Evolutionary conservation across 2,888 invertebrate species (phyloP), one percentile per base, ranked within the genome.

Genomic region (Beris morrisii): DNA sequence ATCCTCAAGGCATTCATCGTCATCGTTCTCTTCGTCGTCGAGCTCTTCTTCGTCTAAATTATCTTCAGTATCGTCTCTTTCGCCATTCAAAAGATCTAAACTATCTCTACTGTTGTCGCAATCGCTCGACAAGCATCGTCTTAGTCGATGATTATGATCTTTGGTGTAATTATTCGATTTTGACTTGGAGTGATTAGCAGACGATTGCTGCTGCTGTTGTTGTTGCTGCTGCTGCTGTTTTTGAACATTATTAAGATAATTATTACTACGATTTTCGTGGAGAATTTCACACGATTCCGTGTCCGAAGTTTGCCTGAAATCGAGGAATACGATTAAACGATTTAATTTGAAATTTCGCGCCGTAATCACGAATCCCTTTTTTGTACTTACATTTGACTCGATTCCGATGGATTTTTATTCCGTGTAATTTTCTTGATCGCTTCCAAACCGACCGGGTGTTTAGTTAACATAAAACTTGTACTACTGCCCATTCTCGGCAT

Each of bases 351-450:
- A 50, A 50, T 50, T 13, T n/a, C 12, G 15, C 11, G 2, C 3
- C 7, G 13, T 5, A 13, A 15, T 5, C 7, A 4, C 7, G 53
- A 5, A 13, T 13, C 13, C 5, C 7, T 13, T 50, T n/a, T 7
- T 28, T 38, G 0, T 70, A 76, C 79, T 76, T 74, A 81, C 80
- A 80, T 80, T 76, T 80, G 80, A 72, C 78, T 80, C 57, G 79
- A 79, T 69, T 80, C 80, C 67, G 80, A 78, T 68, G 82, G 81
- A 72, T 87, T 86, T 73, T 84, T 84, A 73, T 86, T 86, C 54
- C 86, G 82, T 63, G 89, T 90, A 70, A 91, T 84, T 75, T 90
- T 89, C 74, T 90, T 88, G 73, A 91, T 89, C 72, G 90, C 90
- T 57, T 90, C 91, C 75, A 91, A 81, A 32, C 91, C 91, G 71